Evolutionary conservation across 2,113 vertebrate species (phyloP).

Genomic region (Zosterops lateralis): DNA sequence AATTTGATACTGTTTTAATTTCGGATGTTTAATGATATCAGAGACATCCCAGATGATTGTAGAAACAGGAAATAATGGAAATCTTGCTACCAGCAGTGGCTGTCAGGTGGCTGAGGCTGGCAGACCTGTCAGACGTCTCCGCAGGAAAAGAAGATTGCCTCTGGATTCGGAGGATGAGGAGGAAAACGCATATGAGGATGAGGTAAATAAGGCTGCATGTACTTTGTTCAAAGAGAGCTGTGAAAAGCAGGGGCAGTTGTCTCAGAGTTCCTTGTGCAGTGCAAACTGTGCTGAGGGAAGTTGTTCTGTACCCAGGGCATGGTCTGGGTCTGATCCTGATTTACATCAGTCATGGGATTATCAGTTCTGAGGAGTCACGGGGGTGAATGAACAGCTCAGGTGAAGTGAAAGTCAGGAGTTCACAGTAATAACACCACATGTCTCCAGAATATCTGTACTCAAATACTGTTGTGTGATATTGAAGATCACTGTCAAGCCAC

Average conservation of each 20-base stretch:
- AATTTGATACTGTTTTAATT: constrained; percentile 1
- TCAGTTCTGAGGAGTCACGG: background rate
- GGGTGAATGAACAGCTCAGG: background rate
- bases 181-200: constrained; percentile 83
- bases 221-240: background rate
- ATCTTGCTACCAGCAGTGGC: constrained; percentile 26
- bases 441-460: background rate
- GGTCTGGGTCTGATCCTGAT: background rate
- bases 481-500: background rate
- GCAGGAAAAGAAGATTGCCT: constrained; percentile 87
- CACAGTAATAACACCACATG: background rate
- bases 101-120: constrained; percentile 71
- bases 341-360: background rate
- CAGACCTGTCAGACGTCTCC: constrained; percentile 79
- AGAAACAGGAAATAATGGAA: constrained; percentile 56
- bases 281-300: background rate
- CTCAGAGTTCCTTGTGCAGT: background rate
- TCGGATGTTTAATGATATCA: constrained; percentile 36
- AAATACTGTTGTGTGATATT: background rate
- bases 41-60: constrained; percentile 70
- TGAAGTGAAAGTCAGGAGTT: background rate
- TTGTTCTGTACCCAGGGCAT: background rate
- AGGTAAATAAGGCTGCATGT: constrained; percentile 62
- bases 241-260: background rate
- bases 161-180: constrained; percentile 91